Evolutionary conservation across 2,888 invertebrate genomes (phyloP).

Genomic region (Lasioglossum morio): DNA sequence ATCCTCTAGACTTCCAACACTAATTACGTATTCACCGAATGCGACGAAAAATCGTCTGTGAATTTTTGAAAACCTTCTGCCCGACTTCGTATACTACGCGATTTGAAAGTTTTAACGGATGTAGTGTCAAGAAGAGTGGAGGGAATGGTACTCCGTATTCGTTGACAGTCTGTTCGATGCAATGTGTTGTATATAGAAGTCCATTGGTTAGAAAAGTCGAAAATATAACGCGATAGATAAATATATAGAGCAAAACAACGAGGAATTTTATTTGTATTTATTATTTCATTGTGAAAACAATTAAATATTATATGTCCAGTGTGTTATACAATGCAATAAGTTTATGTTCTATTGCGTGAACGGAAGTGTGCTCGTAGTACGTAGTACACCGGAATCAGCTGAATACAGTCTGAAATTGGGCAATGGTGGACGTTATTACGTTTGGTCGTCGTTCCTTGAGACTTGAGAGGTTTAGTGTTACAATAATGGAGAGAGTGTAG

Average conservation of each 20-base stretch:
- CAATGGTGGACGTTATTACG: slow-evolving; percentile 55
- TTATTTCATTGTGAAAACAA: neutral
- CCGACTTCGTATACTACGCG: slow-evolving; percentile 64
- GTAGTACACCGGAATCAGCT: slow-evolving; percentile 56
- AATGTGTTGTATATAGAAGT: neutral
- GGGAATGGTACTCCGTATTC: slow-evolving; percentile 54
- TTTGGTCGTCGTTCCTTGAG: slow-evolving; percentile 11
- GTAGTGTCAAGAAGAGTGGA: slow-evolving; percentile 65
- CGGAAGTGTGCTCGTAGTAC: slow-evolving; percentile 44
- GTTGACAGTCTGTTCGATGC: slow-evolving; percentile 43
- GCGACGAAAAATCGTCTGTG: slow-evolving; percentile 33
- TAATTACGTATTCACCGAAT: slow-evolving; percentile 11
- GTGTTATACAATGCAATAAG: neutral
- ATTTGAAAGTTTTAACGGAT: slow-evolving; percentile 80
- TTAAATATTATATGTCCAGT: slow-evolving; percentile 6
- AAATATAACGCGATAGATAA: neutral
- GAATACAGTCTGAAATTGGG: slow-evolving; percentile 28
- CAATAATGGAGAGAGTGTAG: neutral
- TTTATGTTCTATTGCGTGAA: neutral
- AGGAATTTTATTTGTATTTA: neutral
- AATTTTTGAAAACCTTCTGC: slow-evolving; percentile 57
- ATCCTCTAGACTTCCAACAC: slow-evolving; percentile 11
- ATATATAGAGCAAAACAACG: too few relatives aligned
- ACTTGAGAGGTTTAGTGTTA: slow-evolving; percentile 63
- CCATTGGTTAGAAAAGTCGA: neutral